These are phyloP conservation scores for Dicrurus megarhynchus DNA, from an alignment of 2,113 vertebrate species.

Conservation along the genomic window DNA sequence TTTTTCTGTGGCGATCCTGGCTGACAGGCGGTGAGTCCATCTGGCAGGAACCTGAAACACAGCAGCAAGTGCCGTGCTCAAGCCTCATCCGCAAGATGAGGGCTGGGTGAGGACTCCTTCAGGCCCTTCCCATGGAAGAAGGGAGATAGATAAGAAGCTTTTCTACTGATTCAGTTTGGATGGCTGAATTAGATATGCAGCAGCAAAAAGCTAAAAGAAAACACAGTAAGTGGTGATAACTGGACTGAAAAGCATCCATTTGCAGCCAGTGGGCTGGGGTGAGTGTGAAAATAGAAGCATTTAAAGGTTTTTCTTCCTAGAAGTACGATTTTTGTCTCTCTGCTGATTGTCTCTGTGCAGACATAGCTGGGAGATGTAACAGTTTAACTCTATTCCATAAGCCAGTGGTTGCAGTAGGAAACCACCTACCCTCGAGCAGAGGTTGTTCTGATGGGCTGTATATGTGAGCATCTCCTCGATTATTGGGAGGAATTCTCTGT, in stretches of 20 bases:
- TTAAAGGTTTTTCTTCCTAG: neutral
- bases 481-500: neutral
- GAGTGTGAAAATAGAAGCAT: neutral
- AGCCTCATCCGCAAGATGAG: neutral
- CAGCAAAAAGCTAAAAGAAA: neutral
- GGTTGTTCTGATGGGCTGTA: neutral
- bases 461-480: neutral
- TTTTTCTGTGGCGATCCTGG: neutral
- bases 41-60: neutral
- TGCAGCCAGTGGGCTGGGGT: neutral
- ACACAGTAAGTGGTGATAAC: neutral
- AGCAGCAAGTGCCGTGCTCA: neutral
- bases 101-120: neutral
- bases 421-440: neutral
- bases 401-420: neutral
- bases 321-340: neutral
- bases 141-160: neutral
- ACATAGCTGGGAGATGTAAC: neutral
- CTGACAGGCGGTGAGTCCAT: slow-evolving; percentile 13
- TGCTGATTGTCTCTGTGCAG: neutral
- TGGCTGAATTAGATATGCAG: neutral
- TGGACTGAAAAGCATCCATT: neutral
- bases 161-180: neutral
- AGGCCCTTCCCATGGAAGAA: neutral
- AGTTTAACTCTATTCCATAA: neutral